Evolutionary conservation across 2,797 vertebrate species (phyloP), one percentile per base, ranked within the genome.

Genomic region (Lepidocolaptes lacrymiger): DNA sequence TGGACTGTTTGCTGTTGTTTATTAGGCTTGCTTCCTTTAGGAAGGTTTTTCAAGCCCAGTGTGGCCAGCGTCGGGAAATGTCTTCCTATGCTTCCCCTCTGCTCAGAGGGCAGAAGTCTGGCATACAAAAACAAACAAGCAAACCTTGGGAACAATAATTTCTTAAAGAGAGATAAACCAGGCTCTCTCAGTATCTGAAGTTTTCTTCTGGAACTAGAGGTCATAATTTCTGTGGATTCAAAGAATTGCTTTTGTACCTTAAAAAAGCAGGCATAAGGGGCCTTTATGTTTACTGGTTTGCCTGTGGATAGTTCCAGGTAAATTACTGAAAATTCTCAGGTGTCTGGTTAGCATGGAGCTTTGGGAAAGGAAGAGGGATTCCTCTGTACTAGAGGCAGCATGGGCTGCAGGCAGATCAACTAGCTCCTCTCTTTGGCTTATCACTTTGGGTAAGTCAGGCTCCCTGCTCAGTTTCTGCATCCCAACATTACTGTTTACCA

Each of bases 1-100:
- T 27, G 62, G 28, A 28, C 59, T 76, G 64, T 58, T 91, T 62
- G 74, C 84, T 93, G 58, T 43, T 95, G 77, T 92, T 96, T 94
- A 81, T 94, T 85, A 89, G 82, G n/a, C 28, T 93, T 87, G 46
- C 67, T 95, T 94, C 92, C 84, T 93, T 88, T 21, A 73, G 84
- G 77, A 91, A 87, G 36, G 69, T 86, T 88, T 90, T 94, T 94
- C 66, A 87, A 79, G 55, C 46, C 41, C 54, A 37, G 24, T 78
- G 55, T 81, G 84, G 43, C 71, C 62, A 51, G 30, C 69, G 49
- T n/a, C 66, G 76, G 80, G 80, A 94, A 91, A 78, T 88, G 52
- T 73, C 51, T 95, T 90, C 80, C 39, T 62, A 21, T 62, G 73
- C 46, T 83, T 61, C 75, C 92, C 69, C 90, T 95, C 83, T 74